Evolutionary conservation across 2,113 vertebrate species (phyloP).

Genomic region (Damaliscus lunatus): DNA sequence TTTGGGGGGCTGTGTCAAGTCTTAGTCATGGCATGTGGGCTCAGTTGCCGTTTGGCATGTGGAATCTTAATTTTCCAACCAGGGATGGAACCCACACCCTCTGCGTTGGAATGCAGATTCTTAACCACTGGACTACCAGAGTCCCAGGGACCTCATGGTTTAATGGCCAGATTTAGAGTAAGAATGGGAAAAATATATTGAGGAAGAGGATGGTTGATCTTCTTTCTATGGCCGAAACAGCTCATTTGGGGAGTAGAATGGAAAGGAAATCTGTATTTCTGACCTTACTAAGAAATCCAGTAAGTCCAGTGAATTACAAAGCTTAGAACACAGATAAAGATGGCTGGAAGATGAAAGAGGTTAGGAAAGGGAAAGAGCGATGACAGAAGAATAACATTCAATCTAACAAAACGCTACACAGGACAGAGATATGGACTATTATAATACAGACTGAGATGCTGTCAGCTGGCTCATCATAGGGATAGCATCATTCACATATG

Average conservation of each 20-base stretch:
- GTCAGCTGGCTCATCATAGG: neutral
- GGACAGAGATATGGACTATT: neutral
- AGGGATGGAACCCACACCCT: neutral
- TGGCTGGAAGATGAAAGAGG: neutral
- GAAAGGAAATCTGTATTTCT: neutral
- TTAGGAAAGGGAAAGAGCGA: neutral
- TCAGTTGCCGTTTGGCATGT: neutral
- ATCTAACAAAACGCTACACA: neutral
- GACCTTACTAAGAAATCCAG: neutral
- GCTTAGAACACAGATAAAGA: neutral
- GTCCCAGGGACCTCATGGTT: neutral
- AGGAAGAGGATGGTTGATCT: neutral
- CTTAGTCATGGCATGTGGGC: accelerated
- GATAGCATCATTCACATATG: neutral
- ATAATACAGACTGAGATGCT: neutral
- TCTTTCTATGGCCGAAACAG: neutral
- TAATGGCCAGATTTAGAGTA: neutral
- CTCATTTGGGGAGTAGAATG: neutral
- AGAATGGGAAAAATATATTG: neutral
- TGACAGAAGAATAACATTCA: neutral
- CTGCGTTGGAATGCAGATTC: neutral
- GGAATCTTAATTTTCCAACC: neutral
- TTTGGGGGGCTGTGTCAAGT: neutral
- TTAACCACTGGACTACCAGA: neutral
- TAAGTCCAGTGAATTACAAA: neutral